These are phyloP conservation scores for Carcinoscorpius rotundicauda DNA, from an alignment of 1,140 invertebrate genomes.

Conservation along the genomic window DNA sequence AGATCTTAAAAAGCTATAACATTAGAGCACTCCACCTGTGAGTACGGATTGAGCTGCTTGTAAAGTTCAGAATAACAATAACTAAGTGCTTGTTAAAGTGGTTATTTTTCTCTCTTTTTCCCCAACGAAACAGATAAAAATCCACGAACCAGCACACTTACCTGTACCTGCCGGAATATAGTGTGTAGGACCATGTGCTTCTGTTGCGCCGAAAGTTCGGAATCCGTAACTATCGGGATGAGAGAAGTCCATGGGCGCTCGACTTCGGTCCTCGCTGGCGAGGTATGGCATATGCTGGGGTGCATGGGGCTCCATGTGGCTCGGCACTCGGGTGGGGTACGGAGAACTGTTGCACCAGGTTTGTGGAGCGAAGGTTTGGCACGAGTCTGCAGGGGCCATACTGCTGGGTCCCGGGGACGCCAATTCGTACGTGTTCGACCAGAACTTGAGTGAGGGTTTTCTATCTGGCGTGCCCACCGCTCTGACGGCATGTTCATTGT, in stretches of 20 bases:
- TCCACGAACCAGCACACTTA: conserved; percentile 3
- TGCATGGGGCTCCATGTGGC: conserved; percentile 29
- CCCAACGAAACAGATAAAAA: too few relatives aligned
- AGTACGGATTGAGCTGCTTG: too few relatives aligned
- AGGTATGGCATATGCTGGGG: conserved; percentile 30
- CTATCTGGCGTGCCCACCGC: conserved; percentile 31
- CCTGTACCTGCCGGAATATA: conserved; percentile 55
- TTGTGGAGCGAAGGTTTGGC: conserved; percentile 53
- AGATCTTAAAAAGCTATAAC: too few relatives aligned
- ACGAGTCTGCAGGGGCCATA: conserved; percentile 44
- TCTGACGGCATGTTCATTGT: conserved; percentile 42
- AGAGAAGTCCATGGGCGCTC: conserved; percentile 51
- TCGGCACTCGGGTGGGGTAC: conserved; percentile 35
- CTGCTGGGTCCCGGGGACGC: conserved; percentile 31
- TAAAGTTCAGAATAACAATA: too few relatives aligned
- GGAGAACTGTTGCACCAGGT: conserved; percentile 55
- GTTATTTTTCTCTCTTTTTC: too few relatives aligned
- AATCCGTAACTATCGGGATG: conserved; percentile 53
- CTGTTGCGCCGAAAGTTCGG: conserved; percentile 52
- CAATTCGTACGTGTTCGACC: conserved; percentile 41
- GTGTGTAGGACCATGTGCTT: conserved; percentile 58
- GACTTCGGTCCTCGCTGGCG: conserved; percentile 49
- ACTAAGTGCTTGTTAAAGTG: too few relatives aligned
- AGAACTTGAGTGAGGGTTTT: conserved; percentile 46
- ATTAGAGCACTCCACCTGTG: too few relatives aligned